Evolutionary conservation across 1,140 invertebrate genomes (phyloP).

Genomic region (Drosophila punjabiensis): DNA sequence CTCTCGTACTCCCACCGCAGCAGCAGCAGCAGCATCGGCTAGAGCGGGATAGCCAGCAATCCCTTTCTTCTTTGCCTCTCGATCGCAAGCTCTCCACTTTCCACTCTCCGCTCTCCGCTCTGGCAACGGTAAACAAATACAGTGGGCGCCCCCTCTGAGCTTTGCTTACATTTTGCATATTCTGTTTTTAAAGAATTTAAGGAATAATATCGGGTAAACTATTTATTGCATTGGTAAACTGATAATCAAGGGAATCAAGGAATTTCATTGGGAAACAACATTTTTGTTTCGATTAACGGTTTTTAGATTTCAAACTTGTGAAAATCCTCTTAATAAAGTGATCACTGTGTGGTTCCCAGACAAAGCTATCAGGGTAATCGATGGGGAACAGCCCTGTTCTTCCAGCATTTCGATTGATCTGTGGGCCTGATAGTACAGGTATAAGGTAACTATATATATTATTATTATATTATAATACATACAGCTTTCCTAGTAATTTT

Average conservation of each 20-base stretch:
- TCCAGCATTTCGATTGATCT: background rate
- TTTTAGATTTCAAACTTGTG: background rate
- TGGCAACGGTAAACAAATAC: conserved; percentile 44
- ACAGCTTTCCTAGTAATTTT: background rate
- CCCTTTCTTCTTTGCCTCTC: conserved; percentile 22
- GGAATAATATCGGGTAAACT: background rate
- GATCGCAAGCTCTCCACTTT: conserved; percentile 8
- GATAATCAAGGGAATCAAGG: background rate
- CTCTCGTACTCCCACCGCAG: conserved; percentile 2
- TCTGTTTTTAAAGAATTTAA: background rate
- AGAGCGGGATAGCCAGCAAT: conserved; percentile 1
- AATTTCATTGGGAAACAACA: background rate
- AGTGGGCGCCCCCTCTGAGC: conserved; percentile 2
- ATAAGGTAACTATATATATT: background rate
- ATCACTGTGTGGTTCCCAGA: conserved; percentile 9
- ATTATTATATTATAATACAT: background rate
- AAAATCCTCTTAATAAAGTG: background rate
- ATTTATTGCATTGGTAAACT: background rate
- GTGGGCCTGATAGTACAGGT: background rate
- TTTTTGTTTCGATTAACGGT: background rate
- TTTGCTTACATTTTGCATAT: background rate
- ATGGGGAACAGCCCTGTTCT: background rate
- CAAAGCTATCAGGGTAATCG: background rate
- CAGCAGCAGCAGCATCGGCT: background rate
- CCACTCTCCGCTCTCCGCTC: background rate